phyloP scores from a whole-genome alignment of 1,140 invertebrate species.

The Ceratina japonica region DNA sequence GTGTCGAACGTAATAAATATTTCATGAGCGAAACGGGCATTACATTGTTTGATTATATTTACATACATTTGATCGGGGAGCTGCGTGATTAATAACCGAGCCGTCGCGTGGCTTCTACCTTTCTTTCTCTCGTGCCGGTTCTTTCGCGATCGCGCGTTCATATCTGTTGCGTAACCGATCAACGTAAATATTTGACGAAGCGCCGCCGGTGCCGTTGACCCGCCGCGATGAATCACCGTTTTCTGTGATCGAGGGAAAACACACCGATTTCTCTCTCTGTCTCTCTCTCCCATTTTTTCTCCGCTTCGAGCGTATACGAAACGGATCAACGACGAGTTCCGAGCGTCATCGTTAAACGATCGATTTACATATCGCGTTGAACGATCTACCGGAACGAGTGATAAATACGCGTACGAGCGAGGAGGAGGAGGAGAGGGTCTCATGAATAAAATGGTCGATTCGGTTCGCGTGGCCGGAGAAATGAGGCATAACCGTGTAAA shows the following conservation, averaged over 20 bases:
- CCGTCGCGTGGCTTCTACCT: background rate
- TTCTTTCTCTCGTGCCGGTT: background rate
- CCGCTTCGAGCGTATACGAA: too few relatives aligned
- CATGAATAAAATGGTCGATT: constrained; percentile 18
- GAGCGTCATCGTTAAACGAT: too few relatives aligned
- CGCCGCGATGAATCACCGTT: constrained; percentile 23
- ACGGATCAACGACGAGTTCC: too few relatives aligned
- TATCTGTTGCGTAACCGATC: constrained; percentile 11
- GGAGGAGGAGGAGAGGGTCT: background rate
- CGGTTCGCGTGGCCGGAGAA: constrained; percentile 40
- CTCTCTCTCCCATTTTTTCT: too few relatives aligned
- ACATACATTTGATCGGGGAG: constrained; percentile 21
- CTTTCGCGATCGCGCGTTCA: background rate
- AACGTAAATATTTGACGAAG: constrained; percentile 33
- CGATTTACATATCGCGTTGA: too few relatives aligned
- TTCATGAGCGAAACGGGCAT: constrained; percentile 24
- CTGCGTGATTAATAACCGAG: constrained; percentile 28
- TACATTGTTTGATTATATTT: constrained; percentile 33
- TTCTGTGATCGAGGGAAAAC: background rate
- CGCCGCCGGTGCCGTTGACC: constrained; percentile 9
- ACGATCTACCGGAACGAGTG: too few relatives aligned
- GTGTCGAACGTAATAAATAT: constrained; percentile 28
- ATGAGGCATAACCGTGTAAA: constrained; percentile 54
- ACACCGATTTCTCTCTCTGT: too few relatives aligned
- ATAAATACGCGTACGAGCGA: too few relatives aligned